These are phyloP conservation scores for Micrasema minimum DNA, from an alignment of 1,140 invertebrate species.

Conservation along the genomic window DNA sequence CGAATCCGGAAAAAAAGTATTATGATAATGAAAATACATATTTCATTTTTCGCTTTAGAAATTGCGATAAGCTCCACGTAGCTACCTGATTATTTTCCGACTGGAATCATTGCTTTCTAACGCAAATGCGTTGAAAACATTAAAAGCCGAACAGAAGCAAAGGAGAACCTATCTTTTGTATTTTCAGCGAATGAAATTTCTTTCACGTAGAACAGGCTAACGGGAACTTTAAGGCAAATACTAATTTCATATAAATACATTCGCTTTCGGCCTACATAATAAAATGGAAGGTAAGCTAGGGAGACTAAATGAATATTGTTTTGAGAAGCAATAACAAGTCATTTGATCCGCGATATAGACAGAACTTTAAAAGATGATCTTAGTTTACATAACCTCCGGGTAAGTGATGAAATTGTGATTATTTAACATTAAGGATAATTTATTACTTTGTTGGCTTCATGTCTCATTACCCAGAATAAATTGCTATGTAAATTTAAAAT, in stretches of 20 bases:
- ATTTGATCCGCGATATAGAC: neutral
- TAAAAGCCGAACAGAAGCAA: constrained; percentile 1
- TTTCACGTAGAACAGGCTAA: neutral
- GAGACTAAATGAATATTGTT: constrained; percentile 13
- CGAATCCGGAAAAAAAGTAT: too few relatives aligned
- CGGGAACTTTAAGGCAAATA: neutral
- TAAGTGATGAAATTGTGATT: too few relatives aligned
- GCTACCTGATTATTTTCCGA: too few relatives aligned
- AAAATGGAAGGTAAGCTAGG: neutral
- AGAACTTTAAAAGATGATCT: too few relatives aligned
- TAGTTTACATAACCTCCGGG: too few relatives aligned
- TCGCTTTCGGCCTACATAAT: neutral
- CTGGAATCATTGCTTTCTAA: constrained; percentile 4
- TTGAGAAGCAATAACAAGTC: constrained; percentile 10
- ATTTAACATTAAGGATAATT: too few relatives aligned
- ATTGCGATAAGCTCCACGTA: too few relatives aligned
- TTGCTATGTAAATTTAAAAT: too few relatives aligned
- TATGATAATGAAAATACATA: too few relatives aligned
- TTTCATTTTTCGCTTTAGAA: too few relatives aligned
- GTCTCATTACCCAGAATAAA: too few relatives aligned
- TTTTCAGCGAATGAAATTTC: constrained; percentile 21
- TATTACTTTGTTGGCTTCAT: too few relatives aligned
- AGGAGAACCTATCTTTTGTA: constrained; percentile 20
- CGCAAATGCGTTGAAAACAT: constrained; percentile 12
- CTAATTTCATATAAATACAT: constrained; percentile 14